Evolutionary conservation across 2,113 vertebrate species (phyloP), one percentile per base, ranked within the genome.

Genomic region (Protobothrops mucrosquamatus): DNA sequence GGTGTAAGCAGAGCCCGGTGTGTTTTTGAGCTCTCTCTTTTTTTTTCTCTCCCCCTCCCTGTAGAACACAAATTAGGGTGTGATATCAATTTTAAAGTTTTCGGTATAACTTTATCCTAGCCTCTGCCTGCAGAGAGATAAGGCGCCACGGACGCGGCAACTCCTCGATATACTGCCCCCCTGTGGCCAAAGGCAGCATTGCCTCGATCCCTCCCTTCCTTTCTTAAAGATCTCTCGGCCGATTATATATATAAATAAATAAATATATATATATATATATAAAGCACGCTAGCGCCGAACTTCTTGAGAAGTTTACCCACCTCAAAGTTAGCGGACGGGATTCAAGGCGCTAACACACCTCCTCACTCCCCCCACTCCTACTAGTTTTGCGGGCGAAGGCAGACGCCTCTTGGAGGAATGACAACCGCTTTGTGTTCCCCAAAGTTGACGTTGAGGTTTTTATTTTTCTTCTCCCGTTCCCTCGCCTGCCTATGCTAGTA

Each of bases 121-220:
- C 91, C 94, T 92, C 94, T 92, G 97, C 96, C 4, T 43, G 96
- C 7, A 0, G 95, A 95, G 94, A 90, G 97, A 95, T 95, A 91
- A 95, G 95, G 93, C 95, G 91, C 95, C 3, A 1, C 61, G 1
- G 91, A 85, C 87, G 1, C 94, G n/a, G 95, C 96, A 93, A 94
- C 91, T 93, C 87, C 96, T 64, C 29, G 6, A 97, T 97, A 98
- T 96, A 97, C 97, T 98, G 98, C 99, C 98, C 97, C 98, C 97
- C 14, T 96, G 99, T 98, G 99, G 98, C 97, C 97, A 95, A 46
- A 94, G 1, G 64, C 92, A 93, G 96, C 97, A 98, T 94, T 95
- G 93, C 98, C 94, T 7, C 95, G 74, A 88, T 94, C 69, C 22
- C 93, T 92, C 93, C 96, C 10, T 48, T 2, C 69, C 92, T 81